These are phyloP conservation scores for Mesaphorura yosii DNA, from an alignment of 1,140 invertebrate species.

Conservation along the genomic window DNA sequence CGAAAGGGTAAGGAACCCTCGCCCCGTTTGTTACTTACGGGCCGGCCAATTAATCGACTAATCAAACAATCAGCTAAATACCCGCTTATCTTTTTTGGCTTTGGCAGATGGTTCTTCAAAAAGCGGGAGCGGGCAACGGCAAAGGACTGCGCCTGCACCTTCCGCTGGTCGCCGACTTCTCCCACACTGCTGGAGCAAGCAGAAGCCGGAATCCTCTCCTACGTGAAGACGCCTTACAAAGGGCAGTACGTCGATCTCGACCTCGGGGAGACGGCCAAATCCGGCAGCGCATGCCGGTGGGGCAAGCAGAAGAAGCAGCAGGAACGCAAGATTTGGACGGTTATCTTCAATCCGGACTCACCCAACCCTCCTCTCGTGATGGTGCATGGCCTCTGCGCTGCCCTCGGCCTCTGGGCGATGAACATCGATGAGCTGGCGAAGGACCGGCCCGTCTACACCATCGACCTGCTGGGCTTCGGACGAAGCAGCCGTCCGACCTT, in stretches of 20 bases:
- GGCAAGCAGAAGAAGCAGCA: neutral
- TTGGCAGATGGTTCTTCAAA: too few species aligned
- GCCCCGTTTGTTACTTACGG: too few species aligned
- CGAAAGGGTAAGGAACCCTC: too few species aligned
- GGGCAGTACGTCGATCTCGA: neutral
- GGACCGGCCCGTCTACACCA: slow-evolving; percentile 74
- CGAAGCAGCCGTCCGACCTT: slow-evolving; percentile 79
- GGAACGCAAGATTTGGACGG: slow-evolving; percentile 5
- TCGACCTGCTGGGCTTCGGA: slow-evolving; percentile 87
- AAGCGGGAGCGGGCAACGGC: too few species aligned
- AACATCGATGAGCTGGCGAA: slow-evolving; percentile 66
- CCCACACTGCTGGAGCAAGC: neutral
- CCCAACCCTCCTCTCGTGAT: neutral
- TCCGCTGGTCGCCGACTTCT: slow-evolving; percentile 3
- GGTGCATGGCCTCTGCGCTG: slow-evolving; percentile 53
- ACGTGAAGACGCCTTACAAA: neutral
- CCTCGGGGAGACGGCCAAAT: neutral
- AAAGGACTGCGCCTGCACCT: too few species aligned
- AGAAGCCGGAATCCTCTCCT: neutral
- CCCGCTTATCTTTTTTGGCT: too few species aligned
- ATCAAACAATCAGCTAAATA: too few species aligned
- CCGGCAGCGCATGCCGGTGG: too few species aligned
- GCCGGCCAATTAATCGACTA: too few species aligned
- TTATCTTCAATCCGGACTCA: neutral
- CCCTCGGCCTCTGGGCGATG: slow-evolving; percentile 80